Conservation (phyloP, 2,113 vertebrate genomes). For the Trichechus manatus region DNA sequence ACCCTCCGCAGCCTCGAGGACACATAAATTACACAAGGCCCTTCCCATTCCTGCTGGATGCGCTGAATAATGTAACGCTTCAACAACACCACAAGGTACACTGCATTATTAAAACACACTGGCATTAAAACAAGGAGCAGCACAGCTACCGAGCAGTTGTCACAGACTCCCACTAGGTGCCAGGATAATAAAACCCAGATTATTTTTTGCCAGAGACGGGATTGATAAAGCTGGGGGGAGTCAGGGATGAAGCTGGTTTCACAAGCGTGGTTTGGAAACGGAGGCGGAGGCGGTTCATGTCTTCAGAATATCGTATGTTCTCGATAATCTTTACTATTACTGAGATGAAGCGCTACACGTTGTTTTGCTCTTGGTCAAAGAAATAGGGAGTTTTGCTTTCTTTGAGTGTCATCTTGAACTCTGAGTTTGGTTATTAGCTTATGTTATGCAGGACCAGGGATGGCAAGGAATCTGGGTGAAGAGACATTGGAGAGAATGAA, state of each 20-base stretch:
- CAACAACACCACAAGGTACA: slow-evolving; percentile 63
- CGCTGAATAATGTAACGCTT: slow-evolving; percentile 27
- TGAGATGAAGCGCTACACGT: fast-evolving
- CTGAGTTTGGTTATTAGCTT: not conserved
- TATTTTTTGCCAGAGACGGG: slow-evolving; percentile 23
- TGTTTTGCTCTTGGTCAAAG: not conserved
- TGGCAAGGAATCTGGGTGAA: not conserved
- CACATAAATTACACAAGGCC: slow-evolving; percentile 60
- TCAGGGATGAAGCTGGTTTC: not conserved
- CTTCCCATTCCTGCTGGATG: slow-evolving; percentile 4
- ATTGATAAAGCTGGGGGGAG: not conserved
- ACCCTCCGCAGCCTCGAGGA: slow-evolving; percentile 50
- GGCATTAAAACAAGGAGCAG: not conserved
- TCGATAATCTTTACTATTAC: not conserved
- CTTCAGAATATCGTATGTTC: not conserved
- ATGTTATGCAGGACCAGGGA: not conserved
- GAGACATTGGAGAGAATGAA: not conserved
- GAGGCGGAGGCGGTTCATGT: not conserved
- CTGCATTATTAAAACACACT: slow-evolving; percentile 71
- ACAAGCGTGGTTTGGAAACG: not conserved
- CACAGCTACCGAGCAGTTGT: not conserved
- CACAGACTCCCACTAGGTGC: slow-evolving; percentile 72
- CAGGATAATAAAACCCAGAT: slow-evolving; percentile 67
- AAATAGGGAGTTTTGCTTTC: not conserved
- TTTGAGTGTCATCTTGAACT: not conserved